Base-by-base conservation (phyloP, 2,113 vertebrate genomes). In the Eudyptes chrysolophus region DNA sequence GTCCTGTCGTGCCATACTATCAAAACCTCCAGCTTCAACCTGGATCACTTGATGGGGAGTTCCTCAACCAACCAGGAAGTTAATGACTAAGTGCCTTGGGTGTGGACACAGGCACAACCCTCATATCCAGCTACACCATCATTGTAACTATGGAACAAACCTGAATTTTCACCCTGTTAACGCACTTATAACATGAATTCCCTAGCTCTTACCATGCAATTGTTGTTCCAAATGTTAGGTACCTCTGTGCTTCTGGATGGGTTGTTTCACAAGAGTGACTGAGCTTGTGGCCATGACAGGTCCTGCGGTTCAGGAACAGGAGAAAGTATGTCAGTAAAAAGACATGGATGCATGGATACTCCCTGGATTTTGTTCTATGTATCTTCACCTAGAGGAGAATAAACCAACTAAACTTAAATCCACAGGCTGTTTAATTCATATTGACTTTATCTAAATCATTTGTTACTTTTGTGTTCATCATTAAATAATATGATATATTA, bases 231-330 rank as follows among this genome's bases (percentile, higher is more conserved):
- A 20, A 10, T 30, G 3, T 9, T 48, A 29, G 26, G 6, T 8
- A 24, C 5, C 3, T 64, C 30, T 0, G 0, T 82, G 51, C 11
- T 29, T 76, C 15, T 72, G 36, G 29, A 18, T 24, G 10, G 16
- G 4, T 11, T 54, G 48, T 42, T 72, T 54, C 80, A 64, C 11
- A 48, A 11, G 34, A 42, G 10, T 27, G 30, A 22, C 65, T 46
- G 55, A 74, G 11, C 20, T 76, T 46, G 8, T 38, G 30, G 32
- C n/a, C 54, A 11, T 11, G 38, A 30, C 16, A 64, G 34, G 7
- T 38, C 34, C 40, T n/a, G 34, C 2, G 3, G 8, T 34, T 84
- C 58, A 71, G 29, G 29, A 36, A 54, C 3, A 60, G 34, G 18
- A 69, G 21, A 51, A 84, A 60, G 2, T 16, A 24, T 8, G 3